Conservation (phyloP, 1,140 invertebrate species). For the Bombus terrestris region DNA sequence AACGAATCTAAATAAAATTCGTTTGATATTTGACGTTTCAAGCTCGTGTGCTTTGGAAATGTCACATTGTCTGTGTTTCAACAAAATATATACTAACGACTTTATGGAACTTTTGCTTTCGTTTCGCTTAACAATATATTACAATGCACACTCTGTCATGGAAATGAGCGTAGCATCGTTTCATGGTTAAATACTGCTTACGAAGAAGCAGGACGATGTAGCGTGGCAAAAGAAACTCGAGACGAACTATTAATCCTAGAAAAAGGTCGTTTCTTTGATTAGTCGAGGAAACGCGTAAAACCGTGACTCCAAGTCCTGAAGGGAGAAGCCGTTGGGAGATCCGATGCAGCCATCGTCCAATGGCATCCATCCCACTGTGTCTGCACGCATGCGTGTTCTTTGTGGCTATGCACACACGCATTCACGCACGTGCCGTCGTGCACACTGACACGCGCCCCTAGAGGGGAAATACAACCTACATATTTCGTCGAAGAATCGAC, state of each 20-base stretch:
- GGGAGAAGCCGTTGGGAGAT: not conserved
- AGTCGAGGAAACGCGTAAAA: slow-evolving; percentile 15
- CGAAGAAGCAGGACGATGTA: not conserved
- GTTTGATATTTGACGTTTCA: not conserved
- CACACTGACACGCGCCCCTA: not conserved
- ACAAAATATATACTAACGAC: not conserved
- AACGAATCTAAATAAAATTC: not conserved
- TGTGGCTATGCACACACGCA: not conserved
- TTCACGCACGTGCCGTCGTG: slow-evolving; percentile 5
- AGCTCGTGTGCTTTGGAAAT: not conserved
- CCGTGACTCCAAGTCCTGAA: slow-evolving; percentile 6
- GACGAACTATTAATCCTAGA: slow-evolving; percentile 4
- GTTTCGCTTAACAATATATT: not conserved
- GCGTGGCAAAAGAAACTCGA: not conserved
- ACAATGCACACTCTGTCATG: not conserved
- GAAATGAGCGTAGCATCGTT: not conserved
- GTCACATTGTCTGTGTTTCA: not conserved
- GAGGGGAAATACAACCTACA: slow-evolving; percentile 13
- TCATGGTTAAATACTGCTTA: not conserved
- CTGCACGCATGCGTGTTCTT: slow-evolving; percentile 20
- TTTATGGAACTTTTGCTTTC: not conserved
- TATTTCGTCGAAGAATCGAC: slow-evolving; percentile 26
- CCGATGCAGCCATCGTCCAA: not conserved
- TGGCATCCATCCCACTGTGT: slow-evolving; percentile 4
- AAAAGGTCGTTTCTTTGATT: slow-evolving; percentile 2